Evolutionary conservation across 2,888 invertebrate species (phyloP).

Genomic region (Bellardia pandia): DNA sequence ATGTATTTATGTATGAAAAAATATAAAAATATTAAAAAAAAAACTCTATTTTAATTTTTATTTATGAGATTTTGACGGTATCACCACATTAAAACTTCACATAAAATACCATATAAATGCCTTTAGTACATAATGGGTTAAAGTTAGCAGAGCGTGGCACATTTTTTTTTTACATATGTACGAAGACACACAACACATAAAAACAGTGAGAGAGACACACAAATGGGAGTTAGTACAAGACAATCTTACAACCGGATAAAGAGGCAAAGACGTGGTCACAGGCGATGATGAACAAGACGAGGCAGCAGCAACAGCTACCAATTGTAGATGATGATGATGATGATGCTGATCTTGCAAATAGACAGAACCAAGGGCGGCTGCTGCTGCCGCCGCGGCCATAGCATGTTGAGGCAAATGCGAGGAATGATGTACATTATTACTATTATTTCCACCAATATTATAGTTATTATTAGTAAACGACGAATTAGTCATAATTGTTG

Average conservation of each 20-base stretch:
- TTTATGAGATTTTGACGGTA: too few species aligned
- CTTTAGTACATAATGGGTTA: constrained; percentile 31
- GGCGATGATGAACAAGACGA: constrained; percentile 68
- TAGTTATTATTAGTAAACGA: constrained; percentile 73
- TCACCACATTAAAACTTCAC: background rate
- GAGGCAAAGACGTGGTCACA: constrained; percentile 75
- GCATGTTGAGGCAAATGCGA: constrained; percentile 67
- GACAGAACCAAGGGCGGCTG: constrained; percentile 76
- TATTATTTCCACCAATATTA: constrained; percentile 71
- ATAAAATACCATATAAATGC: background rate
- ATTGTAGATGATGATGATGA: constrained; percentile 69
- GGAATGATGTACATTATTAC: constrained; percentile 56
- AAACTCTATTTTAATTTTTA: too few species aligned
- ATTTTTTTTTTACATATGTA: constrained; percentile 20
- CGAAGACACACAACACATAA: constrained; percentile 30
- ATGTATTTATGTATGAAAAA: too few species aligned
- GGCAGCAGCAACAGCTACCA: constrained; percentile 67
- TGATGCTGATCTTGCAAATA: constrained; percentile 78
- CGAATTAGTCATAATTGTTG: constrained; percentile 38
- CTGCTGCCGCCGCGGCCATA: constrained; percentile 68
- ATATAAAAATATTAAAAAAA: too few species aligned
- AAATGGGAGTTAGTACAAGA: constrained; percentile 40
- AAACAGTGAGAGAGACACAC: constrained; percentile 25
- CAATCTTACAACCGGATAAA: constrained; percentile 83
- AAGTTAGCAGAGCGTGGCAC: constrained; percentile 7